Percentiles rank a stretch among this genome's conserved stretches.
Evolutionary conservation across 2,888 invertebrate species (phyloP).

Genomic region (Chesias legatella): DNA sequence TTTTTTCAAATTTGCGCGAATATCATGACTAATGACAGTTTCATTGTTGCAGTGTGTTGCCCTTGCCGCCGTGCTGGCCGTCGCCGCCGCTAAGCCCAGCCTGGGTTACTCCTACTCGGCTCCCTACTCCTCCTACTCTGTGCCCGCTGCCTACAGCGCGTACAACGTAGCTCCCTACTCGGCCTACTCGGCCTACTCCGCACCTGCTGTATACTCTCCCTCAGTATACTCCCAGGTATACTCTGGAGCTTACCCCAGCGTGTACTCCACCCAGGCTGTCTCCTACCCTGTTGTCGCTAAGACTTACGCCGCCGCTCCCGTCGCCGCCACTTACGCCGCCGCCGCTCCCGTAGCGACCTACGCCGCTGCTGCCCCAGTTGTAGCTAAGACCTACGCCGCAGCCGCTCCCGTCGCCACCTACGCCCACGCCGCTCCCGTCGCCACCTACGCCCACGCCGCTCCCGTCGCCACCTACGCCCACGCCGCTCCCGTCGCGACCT

Average conservation of each 20-base stretch:
- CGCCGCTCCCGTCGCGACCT: constrained; percentile 6
- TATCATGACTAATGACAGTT: neutral
- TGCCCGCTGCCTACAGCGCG: constrained; percentile 7
- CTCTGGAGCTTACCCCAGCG: neutral
- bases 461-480: constrained; percentile 4
- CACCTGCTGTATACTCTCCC: constrained; percentile 5
- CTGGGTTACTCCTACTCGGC: constrained; percentile 14
- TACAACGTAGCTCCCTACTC: constrained; percentile 13
- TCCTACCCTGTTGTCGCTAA: constrained; percentile 9
- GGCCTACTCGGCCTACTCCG: constrained; percentile 19
- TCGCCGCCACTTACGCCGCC: constrained; percentile 15
- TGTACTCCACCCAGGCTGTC: too few species aligned
- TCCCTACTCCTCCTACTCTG: constrained; percentile 8
- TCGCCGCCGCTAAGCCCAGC: constrained; percentile 55
- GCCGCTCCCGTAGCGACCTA: constrained; percentile 12
- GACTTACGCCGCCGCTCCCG: constrained; percentile 8
- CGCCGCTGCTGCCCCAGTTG: neutral
- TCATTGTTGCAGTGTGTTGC: constrained; percentile 39
- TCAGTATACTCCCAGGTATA: constrained; percentile 4
- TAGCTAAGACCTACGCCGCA: neutral
- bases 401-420: constrained; percentile 5
- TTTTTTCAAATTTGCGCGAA: neutral
- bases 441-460: constrained; percentile 11
- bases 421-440: constrained; percentile 1
- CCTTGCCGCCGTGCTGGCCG: constrained; percentile 46